These are phyloP conservation scores for Hylaeus anthracinus DNA, from an alignment of 1,140 invertebrate genomes.

Conservation along the genomic window DNA sequence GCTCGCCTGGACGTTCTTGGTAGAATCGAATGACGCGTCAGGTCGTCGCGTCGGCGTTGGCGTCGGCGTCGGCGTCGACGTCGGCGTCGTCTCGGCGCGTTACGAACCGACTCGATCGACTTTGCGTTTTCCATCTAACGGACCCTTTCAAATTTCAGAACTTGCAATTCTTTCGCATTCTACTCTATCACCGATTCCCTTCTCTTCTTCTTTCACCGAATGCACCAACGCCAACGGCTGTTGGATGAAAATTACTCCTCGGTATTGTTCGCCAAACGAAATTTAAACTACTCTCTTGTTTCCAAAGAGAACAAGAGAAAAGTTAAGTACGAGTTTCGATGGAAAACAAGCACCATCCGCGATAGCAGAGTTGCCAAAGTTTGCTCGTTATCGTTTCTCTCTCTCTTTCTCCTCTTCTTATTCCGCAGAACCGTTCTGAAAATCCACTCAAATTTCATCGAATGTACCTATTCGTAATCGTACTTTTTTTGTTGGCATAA, in stretches of 20 bases:
- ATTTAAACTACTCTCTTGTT: not conserved
- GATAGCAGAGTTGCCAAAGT: constrained; percentile 4
- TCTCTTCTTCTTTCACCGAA: not conserved
- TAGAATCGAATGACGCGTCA: not conserved
- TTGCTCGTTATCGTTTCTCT: constrained; percentile 17
- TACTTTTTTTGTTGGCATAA: no score
- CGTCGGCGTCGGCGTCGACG: no score
- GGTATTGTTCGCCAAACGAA: constrained; percentile 6
- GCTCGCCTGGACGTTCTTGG: not conserved
- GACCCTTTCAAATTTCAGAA: not conserved
- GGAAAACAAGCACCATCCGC: constrained; percentile 2
- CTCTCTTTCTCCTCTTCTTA: no score
- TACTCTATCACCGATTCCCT: not conserved
- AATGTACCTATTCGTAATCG: no score
- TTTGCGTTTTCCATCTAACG: not conserved
- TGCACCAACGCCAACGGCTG: not conserved
- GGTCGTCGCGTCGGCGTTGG: no score
- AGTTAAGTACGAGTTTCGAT: not conserved
- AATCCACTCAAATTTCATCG: constrained; percentile 17
- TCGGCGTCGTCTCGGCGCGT: not conserved
- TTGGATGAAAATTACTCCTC: not conserved
- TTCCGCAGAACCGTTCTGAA: not conserved
- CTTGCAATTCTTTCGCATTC: no score
- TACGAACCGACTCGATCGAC: no score
- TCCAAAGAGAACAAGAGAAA: not conserved